These are phyloP conservation scores for Narcine bancroftii DNA, from an alignment of 2,113 vertebrate genomes.

Conservation along the genomic window DNA sequence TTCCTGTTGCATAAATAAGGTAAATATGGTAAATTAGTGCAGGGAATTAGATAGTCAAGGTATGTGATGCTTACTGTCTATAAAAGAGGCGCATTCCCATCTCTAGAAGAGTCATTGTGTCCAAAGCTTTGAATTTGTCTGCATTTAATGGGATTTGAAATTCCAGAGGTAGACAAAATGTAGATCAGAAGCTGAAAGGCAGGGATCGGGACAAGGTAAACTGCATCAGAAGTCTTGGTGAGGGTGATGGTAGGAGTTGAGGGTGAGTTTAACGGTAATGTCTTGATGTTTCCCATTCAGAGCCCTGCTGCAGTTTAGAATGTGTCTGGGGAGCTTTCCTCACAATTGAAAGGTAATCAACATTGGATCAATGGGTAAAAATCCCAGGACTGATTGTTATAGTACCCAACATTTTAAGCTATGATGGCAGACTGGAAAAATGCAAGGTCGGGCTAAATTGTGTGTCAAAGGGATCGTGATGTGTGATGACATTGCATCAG, in stretches of 20 bases:
- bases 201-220: background rate
- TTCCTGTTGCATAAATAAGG: constrained; percentile 12
- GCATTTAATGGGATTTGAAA: background rate
- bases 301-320: background rate
- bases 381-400: background rate
- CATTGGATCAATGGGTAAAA: background rate
- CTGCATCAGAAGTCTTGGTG: background rate
- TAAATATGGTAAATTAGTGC: constrained; percentile 28
- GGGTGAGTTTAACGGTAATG: background rate
- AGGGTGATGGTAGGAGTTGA: background rate
- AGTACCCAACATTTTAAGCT: background rate
- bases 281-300: background rate
- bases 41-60: constrained; percentile 24
- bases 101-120: background rate
- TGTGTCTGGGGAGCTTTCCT: background rate
- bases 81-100: background rate
- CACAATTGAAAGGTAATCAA: background rate
- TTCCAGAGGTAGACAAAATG: background rate
- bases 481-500: no score
- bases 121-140: background rate
- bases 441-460: no score
- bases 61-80: constrained; percentile 8
- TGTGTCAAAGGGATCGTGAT: no score
- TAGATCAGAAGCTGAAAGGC: background rate
- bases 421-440: background rate